Evolutionary conservation across 2,888 invertebrate genomes (phyloP).

Genomic region (Biston betularia): DNA sequence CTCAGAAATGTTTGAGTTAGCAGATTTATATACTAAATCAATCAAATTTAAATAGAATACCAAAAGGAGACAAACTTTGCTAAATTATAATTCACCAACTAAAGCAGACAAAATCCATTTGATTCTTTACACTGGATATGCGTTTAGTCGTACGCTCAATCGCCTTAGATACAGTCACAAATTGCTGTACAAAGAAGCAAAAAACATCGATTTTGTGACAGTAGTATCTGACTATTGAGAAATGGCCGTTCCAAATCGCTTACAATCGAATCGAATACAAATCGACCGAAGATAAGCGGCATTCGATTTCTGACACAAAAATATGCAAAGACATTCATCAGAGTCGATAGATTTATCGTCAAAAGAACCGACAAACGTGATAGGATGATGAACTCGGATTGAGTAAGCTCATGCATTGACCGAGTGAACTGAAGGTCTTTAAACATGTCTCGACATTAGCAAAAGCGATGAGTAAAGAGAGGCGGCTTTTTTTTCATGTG

Average conservation of each 20-base stretch:
- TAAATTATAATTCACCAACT: too few species aligned
- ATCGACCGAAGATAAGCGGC: constrained; percentile 58
- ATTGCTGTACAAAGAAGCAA: constrained; percentile 12
- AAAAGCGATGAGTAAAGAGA: too few species aligned
- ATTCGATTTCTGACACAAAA: constrained; percentile 60
- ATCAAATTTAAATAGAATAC: too few species aligned
- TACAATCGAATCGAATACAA: constrained; percentile 61
- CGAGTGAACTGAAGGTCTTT: constrained; percentile 1
- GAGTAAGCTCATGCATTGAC: constrained; percentile 4
- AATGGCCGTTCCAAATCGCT: constrained; percentile 75
- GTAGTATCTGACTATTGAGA: constrained; percentile 57
- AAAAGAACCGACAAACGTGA: constrained; percentile 18
- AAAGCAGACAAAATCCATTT: neutral
- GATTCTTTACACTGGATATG: neutral
- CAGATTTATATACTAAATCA: too few species aligned
- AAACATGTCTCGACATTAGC: neutral
- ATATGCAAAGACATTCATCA: constrained; percentile 46
- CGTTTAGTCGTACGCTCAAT: too few species aligned
- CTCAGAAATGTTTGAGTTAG: too few species aligned
- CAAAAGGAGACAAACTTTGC: too few species aligned
- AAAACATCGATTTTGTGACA: constrained; percentile 25
- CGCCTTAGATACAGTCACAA: constrained; percentile 8
- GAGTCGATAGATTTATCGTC: constrained; percentile 17
- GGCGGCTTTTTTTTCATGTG: too few species aligned
- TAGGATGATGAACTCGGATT: constrained; percentile 14